phyloP scores from a whole-genome alignment of 2,797 vertebrate species.

The Sardinella longiceps region DNA sequence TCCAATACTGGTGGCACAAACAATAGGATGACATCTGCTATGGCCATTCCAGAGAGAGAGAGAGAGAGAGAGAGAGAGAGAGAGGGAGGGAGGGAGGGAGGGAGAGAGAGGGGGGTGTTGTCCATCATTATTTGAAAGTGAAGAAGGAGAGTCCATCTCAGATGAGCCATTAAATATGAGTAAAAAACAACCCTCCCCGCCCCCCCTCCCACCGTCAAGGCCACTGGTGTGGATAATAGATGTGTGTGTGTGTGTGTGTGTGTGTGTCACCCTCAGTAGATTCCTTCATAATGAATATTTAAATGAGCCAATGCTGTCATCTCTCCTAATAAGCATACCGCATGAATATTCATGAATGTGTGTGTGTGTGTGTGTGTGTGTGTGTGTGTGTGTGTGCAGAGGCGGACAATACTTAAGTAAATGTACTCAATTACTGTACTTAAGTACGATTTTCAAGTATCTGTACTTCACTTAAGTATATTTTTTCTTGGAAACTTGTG shows the following conservation, averaged over 20 bases:
- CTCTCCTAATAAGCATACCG: slow-evolving; percentile 48
- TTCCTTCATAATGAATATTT: slow-evolving; percentile 66
- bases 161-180: slow-evolving; percentile 57
- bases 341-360: slow-evolving; percentile 71
- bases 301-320: slow-evolving; percentile 61
- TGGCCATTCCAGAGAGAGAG: slow-evolving; percentile 29
- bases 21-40: slow-evolving; percentile 56
- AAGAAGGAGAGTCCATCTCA: slow-evolving; percentile 51
- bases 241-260: no score
- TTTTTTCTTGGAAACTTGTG: no score
- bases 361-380: slow-evolving; percentile 34
- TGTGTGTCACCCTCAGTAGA: slow-evolving; percentile 60
- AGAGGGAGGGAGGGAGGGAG: not conserved
- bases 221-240: slow-evolving; percentile 61
- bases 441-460: no score
- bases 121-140: slow-evolving; percentile 49
- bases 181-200: slow-evolving; percentile 39
- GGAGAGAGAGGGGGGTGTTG: not conserved
- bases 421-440: no score
- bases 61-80: not conserved
- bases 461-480: no score
- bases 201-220: no score
- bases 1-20: slow-evolving; percentile 31
- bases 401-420: no score
- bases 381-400: no score